Evolutionary conservation across 2,797 vertebrate genomes (phyloP), one percentile per base, ranked within the genome.

Genomic region (Coregonus ussuriensis): DNA sequence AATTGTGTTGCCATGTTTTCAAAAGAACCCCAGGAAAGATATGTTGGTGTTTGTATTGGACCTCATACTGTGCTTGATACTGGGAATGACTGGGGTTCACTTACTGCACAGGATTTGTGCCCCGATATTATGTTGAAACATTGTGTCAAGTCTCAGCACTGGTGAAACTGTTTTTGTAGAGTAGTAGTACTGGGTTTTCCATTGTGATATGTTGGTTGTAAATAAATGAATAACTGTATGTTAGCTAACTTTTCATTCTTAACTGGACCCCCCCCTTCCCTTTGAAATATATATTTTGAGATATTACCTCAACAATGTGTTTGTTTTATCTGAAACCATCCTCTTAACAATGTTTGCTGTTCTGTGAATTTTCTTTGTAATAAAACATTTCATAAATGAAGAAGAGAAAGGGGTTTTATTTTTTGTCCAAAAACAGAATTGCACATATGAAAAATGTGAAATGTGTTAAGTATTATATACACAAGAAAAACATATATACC

Each of bases 311-410:
- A 88, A 93, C 75, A 56, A 66, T 79, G 83, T 92, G 89, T 92
- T 90, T 91, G 88, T 92, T 84, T 92, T 92, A 83, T 75, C 84
- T 88, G 81, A 86, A 80, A 88, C 84, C 90, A 84, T 82, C 89
- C 91, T 92, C 89, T 89, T 92, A 93, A 95, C 85, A 87, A 92
- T 93, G 93, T 92, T 94, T 91, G 93, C 91, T 93, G 94, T 95
- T 94, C 90, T 94, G 94, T 94, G 94, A 94, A 91, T 93, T 95
- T 94, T 93, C 92, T 93, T 96, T 95, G 91, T 94, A 96, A 95
- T 96, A 95, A 95, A 95, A 93, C 80, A 87, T 92, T 95, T 95
- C 88, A 85, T 87, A 91, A 92, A 77, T 82, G 81, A 85, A 13
- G 37, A 75, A 81, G 29, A 4, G 16, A 4, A 86, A 68, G 1